Evolutionary conservation across 1,140 invertebrate species (phyloP), one percentile per base, ranked within the genome.

Genomic region (Phenacoccus solenopsis): DNA sequence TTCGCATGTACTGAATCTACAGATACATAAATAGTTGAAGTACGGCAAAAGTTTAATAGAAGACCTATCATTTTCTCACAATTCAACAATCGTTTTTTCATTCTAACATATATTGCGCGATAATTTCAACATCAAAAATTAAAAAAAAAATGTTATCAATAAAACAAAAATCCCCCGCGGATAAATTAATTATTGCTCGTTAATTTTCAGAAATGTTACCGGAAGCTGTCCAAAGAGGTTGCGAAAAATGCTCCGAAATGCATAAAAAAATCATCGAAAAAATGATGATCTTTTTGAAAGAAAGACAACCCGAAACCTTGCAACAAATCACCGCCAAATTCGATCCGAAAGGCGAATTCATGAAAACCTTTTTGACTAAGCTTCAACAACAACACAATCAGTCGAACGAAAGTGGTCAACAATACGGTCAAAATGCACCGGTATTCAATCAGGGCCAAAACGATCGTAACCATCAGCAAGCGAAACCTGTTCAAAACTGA

Each of bases 321-420:
- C 72, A 77, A 1, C 71, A 79, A 69, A 73, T 83, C 1, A 72
- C 76, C 0, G 75, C 78, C 0, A 82, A 81, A 72, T 83, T 79
- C 30, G 81, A 83, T 32, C 78, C 77, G 16, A 77, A 80, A 2
- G 76, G 76, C 16, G 78, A 79, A 71, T 80, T 77, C 73, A 78
- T 71, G 71, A 71, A 67, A 30, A 64, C 59, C 13, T 64, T 64
- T 22, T 20, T 64, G 2, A 5, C 10, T 1, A 64, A 64, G 25
- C 59, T 64, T 20, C 12, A 22, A 64, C 59, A 4, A 9, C 38
- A 49, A 49, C 38, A 49, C 20, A 10, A 49, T 2, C 38, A 49
- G 12, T 49, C 38, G 5, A 49, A 49, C 38, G 38, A 49, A 49
- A 49, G 38, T n/a, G 38, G 38, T 9, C 38, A 49, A n/a, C 38